Percentiles rank a stretch among this genome's conserved stretches.
Evolutionary conservation across 2,888 invertebrate genomes (phyloP).

Genomic region (Oscheius sp.): DNA sequence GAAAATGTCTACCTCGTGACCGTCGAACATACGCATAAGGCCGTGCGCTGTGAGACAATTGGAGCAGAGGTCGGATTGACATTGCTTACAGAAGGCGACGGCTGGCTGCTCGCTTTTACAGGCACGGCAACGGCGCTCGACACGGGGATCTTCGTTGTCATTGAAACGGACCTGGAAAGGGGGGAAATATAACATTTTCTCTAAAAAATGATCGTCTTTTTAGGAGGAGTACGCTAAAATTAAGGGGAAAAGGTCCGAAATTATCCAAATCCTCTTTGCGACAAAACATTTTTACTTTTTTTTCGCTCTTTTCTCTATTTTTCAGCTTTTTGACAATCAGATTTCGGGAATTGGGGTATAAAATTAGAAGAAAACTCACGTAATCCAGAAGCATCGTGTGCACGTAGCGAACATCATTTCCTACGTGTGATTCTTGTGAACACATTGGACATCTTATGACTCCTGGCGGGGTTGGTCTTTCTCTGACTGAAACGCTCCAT

Average conservation of each 20-base stretch:
- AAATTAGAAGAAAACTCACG: slow-evolving; percentile 40
- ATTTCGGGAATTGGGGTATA: too few species aligned
- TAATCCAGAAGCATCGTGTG: slow-evolving; percentile 84
- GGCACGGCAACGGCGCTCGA: slow-evolving; percentile 84
- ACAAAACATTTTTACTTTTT: too few species aligned
- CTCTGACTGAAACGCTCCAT: slow-evolving; percentile 34
- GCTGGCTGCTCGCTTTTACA: slow-evolving; percentile 95
- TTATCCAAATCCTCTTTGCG: too few species aligned
- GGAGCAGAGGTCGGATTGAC: slow-evolving; percentile 91
- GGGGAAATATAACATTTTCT: too few species aligned
- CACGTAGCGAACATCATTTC: slow-evolving; percentile 75
- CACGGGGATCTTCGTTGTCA: slow-evolving; percentile 41
- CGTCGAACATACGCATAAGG: slow-evolving; percentile 96
- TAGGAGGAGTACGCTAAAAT: too few species aligned
- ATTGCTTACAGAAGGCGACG: slow-evolving; percentile 90
- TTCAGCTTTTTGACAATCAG: slow-evolving; percentile 83
- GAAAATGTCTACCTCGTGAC: slow-evolving; percentile 79
- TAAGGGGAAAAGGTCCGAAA: too few species aligned
- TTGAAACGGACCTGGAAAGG: slow-evolving; percentile 56
- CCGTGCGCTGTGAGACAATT: slow-evolving; percentile 95
- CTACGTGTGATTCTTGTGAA: slow-evolving; percentile 78
- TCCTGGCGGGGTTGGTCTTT: slow-evolving; percentile 67
- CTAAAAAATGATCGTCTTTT: too few species aligned
- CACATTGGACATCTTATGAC: slow-evolving; percentile 78
- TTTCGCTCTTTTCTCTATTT: slow-evolving; percentile 21